A percentile compares a stretch with the other conserved stretches of the same genome.
Conservation (phyloP, 2,113 vertebrate genomes). For the Sturnus vulgaris region DNA sequence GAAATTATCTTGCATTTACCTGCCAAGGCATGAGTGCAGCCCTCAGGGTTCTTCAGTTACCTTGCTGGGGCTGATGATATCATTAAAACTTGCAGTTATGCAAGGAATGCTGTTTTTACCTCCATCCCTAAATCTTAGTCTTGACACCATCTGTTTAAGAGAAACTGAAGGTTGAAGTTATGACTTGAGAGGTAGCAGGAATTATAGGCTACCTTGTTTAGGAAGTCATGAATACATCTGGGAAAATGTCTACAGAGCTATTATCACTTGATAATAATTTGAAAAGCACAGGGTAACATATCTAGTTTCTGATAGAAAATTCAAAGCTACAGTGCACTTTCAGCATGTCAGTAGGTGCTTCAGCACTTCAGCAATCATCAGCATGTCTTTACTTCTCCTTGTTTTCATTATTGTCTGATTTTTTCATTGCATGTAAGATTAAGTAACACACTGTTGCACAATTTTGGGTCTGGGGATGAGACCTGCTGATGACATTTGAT, state of each 20-base stretch:
- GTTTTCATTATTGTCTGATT: background rate
- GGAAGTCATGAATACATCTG: background rate
- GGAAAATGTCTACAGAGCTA: background rate
- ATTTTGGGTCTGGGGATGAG: background rate
- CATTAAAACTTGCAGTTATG: slow-evolving; percentile 8
- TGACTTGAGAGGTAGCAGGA: background rate
- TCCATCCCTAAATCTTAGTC: background rate
- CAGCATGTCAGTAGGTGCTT: background rate
- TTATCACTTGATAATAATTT: background rate
- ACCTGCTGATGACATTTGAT: background rate
- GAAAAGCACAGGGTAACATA: background rate
- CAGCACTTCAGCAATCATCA: background rate
- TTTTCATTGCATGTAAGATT: background rate
- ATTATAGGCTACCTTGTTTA: background rate
- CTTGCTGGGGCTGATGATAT: background rate
- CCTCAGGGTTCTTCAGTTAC: background rate
- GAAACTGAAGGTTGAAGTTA: background rate
- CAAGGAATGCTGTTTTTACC: slow-evolving; percentile 2
- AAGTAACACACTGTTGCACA: background rate
- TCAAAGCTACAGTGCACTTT: background rate
- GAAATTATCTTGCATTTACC: background rate
- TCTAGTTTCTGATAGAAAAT: background rate
- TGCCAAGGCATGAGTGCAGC: background rate
- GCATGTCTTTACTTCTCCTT: background rate
- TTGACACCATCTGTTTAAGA: background rate